Percentiles rank a stretch among this genome's conserved stretches.
These are phyloP conservation scores for Gisinianus flammeolus DNA, from an alignment of 2,888 invertebrate species.

Conservation along the genomic window DNA sequence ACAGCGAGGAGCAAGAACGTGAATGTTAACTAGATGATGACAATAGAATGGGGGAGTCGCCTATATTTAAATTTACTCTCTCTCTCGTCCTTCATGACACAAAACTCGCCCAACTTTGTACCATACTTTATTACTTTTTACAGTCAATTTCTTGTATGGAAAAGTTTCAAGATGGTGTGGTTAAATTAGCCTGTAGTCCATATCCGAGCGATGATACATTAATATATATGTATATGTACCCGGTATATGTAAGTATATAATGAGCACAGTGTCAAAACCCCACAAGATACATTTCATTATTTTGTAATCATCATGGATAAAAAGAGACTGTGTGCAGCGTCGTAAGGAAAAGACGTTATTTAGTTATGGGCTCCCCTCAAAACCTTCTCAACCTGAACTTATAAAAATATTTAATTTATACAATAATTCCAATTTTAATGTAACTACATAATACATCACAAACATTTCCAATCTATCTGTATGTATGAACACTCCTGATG, in stretches of 20 bases:
- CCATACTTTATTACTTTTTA: neutral
- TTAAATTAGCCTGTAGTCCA: neutral
- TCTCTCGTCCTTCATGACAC: neutral
- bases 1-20: too few relatives aligned
- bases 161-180: neutral
- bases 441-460: too few relatives aligned
- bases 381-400: too few relatives aligned
- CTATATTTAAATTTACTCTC: too few relatives aligned
- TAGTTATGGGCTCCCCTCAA: neutral
- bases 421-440: too few relatives aligned
- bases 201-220: neutral
- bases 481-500: too few relatives aligned
- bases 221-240: neutral
- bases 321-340: neutral
- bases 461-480: too few relatives aligned
- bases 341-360: neutral
- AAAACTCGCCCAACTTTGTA: neutral
- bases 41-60: neutral
- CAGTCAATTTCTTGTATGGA: neutral
- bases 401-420: neutral
- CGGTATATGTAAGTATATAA: neutral
- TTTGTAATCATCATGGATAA: neutral
- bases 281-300: conserved; percentile 24
- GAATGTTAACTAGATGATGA: neutral
- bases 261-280: neutral